phyloP scores from a whole-genome alignment of 2,888 invertebrate genomes.

The Stratiomys singularior region DNA sequence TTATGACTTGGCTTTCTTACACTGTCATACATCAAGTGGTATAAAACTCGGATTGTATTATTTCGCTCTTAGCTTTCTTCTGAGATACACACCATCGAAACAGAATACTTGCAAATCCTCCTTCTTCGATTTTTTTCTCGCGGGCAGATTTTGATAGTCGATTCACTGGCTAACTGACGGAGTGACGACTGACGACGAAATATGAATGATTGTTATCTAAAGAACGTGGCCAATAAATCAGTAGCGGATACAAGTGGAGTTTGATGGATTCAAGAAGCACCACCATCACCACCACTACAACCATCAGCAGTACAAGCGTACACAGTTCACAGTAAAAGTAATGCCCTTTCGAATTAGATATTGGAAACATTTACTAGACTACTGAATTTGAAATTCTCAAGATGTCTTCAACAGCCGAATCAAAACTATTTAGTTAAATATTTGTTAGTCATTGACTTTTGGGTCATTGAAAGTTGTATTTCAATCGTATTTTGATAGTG shows the following conservation, averaged over 20 bases:
- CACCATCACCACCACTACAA: background rate
- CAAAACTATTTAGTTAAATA: conserved; percentile 31
- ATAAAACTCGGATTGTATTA: conserved; percentile 19
- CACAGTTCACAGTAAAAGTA: conserved; percentile 28
- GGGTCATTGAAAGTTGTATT: conserved; percentile 30
- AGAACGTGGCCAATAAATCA: conserved; percentile 39
- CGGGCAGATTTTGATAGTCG: too few species aligned
- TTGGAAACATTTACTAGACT: background rate
- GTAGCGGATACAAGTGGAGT: conserved; percentile 35
- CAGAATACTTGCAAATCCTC: conserved; percentile 11
- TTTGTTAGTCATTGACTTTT: conserved; percentile 29
- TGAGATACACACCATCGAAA: background rate
- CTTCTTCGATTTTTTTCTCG: background rate
- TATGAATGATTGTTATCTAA: conserved; percentile 23
- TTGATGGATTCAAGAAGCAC: conserved; percentile 34
- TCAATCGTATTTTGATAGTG: conserved; percentile 1
- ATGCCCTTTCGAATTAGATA: conserved; percentile 34
- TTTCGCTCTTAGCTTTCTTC: conserved; percentile 7
- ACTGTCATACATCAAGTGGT: conserved; percentile 28
- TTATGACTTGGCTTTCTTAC: conserved; percentile 15
- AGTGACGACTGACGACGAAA: background rate
- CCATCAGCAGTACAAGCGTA: background rate
- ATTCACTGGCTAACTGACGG: background rate
- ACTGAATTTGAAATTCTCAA: conserved; percentile 25
- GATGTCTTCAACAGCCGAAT: conserved; percentile 8